A percentile compares a stretch with the other conserved stretches of the same genome.
Evolutionary conservation across 2,797 vertebrate species (phyloP).

Genomic region (Erethizon dorsatum): DNA sequence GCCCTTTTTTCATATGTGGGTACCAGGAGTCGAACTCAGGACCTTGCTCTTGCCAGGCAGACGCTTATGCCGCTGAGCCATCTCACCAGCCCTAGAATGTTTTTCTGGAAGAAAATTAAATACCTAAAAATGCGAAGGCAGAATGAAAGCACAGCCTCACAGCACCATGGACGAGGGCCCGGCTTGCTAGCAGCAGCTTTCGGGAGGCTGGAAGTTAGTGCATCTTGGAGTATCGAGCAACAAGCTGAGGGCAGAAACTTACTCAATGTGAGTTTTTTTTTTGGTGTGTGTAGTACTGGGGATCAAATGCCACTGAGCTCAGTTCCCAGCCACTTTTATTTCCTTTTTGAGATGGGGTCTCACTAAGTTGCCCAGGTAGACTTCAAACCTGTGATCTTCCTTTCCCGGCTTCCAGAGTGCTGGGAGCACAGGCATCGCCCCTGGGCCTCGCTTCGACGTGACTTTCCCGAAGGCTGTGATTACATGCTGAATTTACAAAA

Average conservation of each 20-base stretch:
- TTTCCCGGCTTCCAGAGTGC: background rate
- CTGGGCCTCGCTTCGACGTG: background rate
- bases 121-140: background rate
- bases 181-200: background rate
- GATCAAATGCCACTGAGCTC: background rate
- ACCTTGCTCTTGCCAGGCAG: too few relatives aligned
- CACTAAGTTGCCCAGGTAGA: background rate
- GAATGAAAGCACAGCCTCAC: background rate
- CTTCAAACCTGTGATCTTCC: background rate
- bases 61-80: too few relatives aligned
- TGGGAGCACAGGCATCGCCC: background rate
- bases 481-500: constrained; percentile 17
- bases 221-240: background rate
- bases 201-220: background rate
- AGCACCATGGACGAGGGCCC: background rate
- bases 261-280: background rate
- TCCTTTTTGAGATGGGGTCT: background rate
- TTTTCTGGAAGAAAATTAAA: constrained; percentile 33
- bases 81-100: too few relatives aligned
- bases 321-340: background rate
- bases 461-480: constrained; percentile 8
- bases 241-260: background rate
- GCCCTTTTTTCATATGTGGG: too few relatives aligned
- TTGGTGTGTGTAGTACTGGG: background rate
- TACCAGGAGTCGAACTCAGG: too few relatives aligned